Evolutionary conservation across 30 jellyfish, hydroid and myxozoan genomes (phyloP).

Genomic region (Rhopilema esculentum): DNA sequence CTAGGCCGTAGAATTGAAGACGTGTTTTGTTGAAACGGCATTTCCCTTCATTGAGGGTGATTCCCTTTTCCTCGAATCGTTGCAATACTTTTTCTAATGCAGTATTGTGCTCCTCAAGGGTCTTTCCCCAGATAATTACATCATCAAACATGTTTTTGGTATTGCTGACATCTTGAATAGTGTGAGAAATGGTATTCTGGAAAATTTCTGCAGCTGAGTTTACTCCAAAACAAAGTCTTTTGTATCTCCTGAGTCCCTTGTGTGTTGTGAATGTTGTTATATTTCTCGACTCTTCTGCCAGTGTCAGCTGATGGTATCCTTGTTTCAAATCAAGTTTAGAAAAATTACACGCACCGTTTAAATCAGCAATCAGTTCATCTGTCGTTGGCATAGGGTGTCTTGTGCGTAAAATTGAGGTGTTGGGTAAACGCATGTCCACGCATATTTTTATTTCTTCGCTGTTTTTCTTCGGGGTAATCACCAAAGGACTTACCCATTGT

Average conservation of each 20-base stretch:
- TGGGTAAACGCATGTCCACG: slow-evolving; percentile 71
- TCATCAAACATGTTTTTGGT: background rate
- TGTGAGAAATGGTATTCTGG: background rate
- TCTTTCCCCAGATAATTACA: background rate
- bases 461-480: slow-evolving; percentile 62
- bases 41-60: slow-evolving; percentile 38
- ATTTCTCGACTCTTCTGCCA: slow-evolving; percentile 50
- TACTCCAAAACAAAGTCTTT: slow-evolving; percentile 27
- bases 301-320: slow-evolving; percentile 64
- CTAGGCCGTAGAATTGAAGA: slow-evolving; percentile 61
- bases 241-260: slow-evolving; percentile 49
- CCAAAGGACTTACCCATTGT: slow-evolving; percentile 69
- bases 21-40: slow-evolving; percentile 69
- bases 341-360: slow-evolving; percentile 40
- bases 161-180: background rate
- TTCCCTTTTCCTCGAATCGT: slow-evolving; percentile 5
- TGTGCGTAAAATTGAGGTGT: slow-evolving; percentile 59
- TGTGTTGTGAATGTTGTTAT: slow-evolving; percentile 52
- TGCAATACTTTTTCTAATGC: background rate
- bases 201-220: slow-evolving; percentile 26
- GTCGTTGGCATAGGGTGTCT: slow-evolving; percentile 41
- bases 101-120: slow-evolving; percentile 1
- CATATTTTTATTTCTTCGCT: slow-evolving; percentile 62
- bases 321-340: slow-evolving; percentile 43
- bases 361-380: slow-evolving; percentile 35